phyloP scores from a whole-genome alignment of 2,797 vertebrate species.

The Pitangus sulphuratus region DNA sequence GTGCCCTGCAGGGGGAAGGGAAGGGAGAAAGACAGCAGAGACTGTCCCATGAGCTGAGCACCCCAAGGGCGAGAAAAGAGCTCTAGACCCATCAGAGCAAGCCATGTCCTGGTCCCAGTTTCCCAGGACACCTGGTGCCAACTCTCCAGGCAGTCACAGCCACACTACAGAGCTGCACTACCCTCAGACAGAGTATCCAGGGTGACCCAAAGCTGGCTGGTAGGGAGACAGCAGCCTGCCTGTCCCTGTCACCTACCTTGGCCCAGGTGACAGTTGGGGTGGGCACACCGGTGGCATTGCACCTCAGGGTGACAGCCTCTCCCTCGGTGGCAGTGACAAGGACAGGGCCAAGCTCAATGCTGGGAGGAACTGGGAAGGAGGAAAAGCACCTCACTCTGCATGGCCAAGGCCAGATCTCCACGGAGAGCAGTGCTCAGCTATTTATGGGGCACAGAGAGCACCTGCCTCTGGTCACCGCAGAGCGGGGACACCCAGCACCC shows the following conservation, averaged over 20 bases:
- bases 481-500: accelerated
- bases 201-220: background rate
- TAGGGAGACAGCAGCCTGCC: accelerated
- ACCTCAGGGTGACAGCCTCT: constrained; percentile 78
- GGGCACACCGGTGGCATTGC: constrained; percentile 83
- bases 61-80: background rate
- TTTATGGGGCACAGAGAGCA: background rate
- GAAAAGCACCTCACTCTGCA: background rate
- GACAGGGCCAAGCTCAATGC: constrained; percentile 82
- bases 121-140: background rate
- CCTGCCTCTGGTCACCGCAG: accelerated
- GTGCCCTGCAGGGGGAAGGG: constrained; percentile 75
- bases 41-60: accelerated
- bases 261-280: constrained; percentile 85
- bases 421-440: background rate
- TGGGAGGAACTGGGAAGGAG: constrained; percentile 83
- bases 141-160: background rate
- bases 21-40: background rate
- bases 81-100: background rate
- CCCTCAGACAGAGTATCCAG: accelerated
- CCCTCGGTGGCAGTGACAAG: constrained; percentile 86
- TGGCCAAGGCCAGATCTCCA: accelerated
- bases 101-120: accelerated
- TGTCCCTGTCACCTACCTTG: constrained; percentile 79
- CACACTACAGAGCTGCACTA: accelerated